A percentile compares a stretch with the other conserved stretches of the same genome.
Conservation (phyloP, 2,113 vertebrate species). For the Piaya cayana region DNA sequence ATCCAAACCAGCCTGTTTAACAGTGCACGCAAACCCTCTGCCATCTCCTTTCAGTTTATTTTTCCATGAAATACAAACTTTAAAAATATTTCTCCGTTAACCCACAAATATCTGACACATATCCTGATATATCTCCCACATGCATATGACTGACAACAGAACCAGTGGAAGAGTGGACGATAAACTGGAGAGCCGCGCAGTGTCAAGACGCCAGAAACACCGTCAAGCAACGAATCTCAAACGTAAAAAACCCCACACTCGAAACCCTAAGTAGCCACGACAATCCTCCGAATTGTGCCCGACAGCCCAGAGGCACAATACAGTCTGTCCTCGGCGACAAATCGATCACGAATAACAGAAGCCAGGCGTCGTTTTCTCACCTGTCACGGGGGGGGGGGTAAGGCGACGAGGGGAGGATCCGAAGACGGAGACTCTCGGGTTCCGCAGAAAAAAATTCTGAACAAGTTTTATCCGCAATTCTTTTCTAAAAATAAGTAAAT, state of each 20-base stretch:
- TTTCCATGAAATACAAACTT: background rate
- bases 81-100: background rate
- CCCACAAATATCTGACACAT: too few species aligned
- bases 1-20: background rate
- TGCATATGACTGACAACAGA: background rate
- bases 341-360: background rate
- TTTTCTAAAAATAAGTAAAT: background rate
- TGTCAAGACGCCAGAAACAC: background rate
- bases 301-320: background rate
- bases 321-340: background rate
- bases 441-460: background rate
- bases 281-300: background rate
- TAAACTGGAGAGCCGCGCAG: background rate
- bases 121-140: too few species aligned
- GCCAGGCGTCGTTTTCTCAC: background rate
- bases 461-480: background rate
- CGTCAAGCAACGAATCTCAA: background rate
- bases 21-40: too few species aligned
- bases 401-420: background rate
- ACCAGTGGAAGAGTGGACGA: background rate
- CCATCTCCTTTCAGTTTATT: background rate
- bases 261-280: background rate
- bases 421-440: background rate
- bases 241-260: background rate
- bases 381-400: background rate